Percentiles rank a stretch among this genome's conserved stretches.
Conservation (phyloP, 2,888 invertebrate species). For the Luperina testacea region DNA sequence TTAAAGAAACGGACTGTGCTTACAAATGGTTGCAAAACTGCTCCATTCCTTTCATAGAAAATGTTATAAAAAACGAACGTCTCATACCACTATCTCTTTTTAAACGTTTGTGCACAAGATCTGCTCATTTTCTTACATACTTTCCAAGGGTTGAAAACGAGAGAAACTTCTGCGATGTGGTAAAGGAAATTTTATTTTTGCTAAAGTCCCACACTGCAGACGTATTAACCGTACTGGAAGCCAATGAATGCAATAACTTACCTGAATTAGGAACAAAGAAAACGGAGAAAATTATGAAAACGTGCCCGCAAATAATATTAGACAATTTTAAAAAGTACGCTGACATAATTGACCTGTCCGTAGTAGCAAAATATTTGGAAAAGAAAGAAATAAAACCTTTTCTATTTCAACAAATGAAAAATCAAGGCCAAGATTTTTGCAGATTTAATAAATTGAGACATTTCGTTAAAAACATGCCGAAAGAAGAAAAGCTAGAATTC, state of each 20-base stretch:
- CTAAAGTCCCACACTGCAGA: constrained; percentile 68
- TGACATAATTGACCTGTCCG: constrained; percentile 68
- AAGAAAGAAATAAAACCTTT: constrained; percentile 73
- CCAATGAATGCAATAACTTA: constrained; percentile 17
- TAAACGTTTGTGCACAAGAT: constrained; percentile 75
- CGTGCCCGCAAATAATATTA: constrained; percentile 72
- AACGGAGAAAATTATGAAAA: constrained; percentile 77
- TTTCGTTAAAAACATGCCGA: constrained; percentile 76
- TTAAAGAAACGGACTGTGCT: not conserved
- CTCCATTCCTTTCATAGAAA: not conserved
- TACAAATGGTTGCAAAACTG: not conserved
- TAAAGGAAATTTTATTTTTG: constrained; percentile 59
- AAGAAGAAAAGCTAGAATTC: constrained; percentile 76
- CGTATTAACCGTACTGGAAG: constrained; percentile 74
- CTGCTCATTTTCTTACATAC: constrained; percentile 70
- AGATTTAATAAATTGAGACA: constrained; percentile 71
- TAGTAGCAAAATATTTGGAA: constrained; percentile 76
- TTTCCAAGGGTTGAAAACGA: constrained; percentile 28
- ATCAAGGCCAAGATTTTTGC: constrained; percentile 62
- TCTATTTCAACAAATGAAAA: constrained; percentile 68
- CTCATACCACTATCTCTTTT: constrained; percentile 61
- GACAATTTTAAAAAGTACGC: constrained; percentile 73
- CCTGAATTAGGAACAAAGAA: constrained; percentile 70
- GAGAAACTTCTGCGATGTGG: no score
- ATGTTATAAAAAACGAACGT: constrained; percentile 63